Evolutionary conservation across 35 echinoderm and acorn worm species (phyloP), one percentile per base, ranked within the genome.

Genomic region (Apostichopus californicus): DNA sequence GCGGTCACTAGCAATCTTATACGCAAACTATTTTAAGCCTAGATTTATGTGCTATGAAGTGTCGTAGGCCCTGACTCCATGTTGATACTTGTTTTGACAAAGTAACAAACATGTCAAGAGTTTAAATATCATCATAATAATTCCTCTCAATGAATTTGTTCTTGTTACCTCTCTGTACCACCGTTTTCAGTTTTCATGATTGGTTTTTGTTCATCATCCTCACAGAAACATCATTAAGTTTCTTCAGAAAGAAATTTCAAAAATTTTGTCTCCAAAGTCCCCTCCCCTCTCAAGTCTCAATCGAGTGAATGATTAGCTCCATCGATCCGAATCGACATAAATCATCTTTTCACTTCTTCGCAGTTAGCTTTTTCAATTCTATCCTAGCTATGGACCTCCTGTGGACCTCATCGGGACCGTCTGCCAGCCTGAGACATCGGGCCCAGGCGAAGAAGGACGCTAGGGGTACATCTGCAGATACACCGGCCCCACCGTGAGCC

Each of bases 331-430:
- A 77, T 24, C 9, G 18, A 20, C 9, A 77, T 24, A 7, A 7
- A 24, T 46, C 34, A 46, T 46, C 80, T 15, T 6, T 52, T 86
- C 12, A 86, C 22, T 86, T 86, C 82, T 86, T 86, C 9, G 54
- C 1, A 2, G 58, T 18, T 28, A 87, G 55, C 86, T 94, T 96
- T 57, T 87, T 98, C 66, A 94, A 81, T 81, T 98, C 97, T 56
- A 98, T 96, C 78, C 92, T 96, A n/a, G 97, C 93, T 10, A 99
- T 71, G 15, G 93, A 81, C 77, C 93, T 94, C 66, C 93, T 64
- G 75, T 99, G 95, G 0, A 96, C 97, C 73, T 98, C 97, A 80
- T 98, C 97, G 73, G 97, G 97, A 20, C 97, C 97, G 79, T 98
- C 97, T n/a, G 97, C 97, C 8, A 98, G 14, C 78, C 97, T 86